Conservation (phyloP, 2,113 vertebrate genomes). For the Laticauda laticaudata region DNA sequence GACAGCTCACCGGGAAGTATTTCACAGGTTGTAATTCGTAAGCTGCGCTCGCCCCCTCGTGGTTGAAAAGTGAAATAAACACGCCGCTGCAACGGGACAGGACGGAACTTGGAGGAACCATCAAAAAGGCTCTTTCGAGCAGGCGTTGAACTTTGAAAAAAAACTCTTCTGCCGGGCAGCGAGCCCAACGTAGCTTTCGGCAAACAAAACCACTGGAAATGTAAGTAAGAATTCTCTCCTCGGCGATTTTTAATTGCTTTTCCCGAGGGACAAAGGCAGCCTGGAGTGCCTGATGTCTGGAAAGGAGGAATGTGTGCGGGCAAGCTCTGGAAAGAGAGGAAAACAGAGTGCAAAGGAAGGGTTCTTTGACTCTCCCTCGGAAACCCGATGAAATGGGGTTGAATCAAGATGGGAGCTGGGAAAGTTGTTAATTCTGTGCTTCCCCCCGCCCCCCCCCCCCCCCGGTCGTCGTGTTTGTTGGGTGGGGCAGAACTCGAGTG, state of each 20-base stretch:
- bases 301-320: neutral
- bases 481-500: neutral
- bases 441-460: no score
- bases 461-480: neutral
- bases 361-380: neutral
- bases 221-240: neutral
- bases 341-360: neutral
- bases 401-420: neutral
- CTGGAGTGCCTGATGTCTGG: neutral
- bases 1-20: neutral
- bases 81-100: neutral
- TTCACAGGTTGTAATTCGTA: constrained; percentile 19
- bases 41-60: constrained; percentile 51
- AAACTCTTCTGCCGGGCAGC: neutral
- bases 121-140: neutral
- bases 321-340: neutral
- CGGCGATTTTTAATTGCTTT: neutral
- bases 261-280: neutral
- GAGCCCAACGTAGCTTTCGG: neutral
- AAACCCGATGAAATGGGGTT: neutral
- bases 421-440: neutral
- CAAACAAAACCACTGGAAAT: neutral
- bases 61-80: constrained; percentile 11
- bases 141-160: neutral
- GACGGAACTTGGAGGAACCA: neutral